phyloP scores from a whole-genome alignment of 2,113 vertebrate genomes.

The Hyperopisus bebe region DNA sequence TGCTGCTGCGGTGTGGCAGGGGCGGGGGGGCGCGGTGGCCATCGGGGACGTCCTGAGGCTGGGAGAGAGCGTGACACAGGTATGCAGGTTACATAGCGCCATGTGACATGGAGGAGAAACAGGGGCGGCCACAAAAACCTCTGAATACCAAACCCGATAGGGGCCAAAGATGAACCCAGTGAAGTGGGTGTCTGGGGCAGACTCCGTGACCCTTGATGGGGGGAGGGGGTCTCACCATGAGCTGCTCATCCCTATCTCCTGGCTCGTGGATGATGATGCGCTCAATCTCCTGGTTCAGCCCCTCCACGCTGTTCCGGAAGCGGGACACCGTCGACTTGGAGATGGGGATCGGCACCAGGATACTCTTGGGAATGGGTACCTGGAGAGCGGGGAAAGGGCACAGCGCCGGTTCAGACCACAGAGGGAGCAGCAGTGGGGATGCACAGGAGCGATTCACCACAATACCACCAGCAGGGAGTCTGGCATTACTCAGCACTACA shows the following conservation, averaged over 20 bases:
- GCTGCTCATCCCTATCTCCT: conserved; percentile 85
- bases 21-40: conserved; percentile 92
- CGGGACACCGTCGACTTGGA: conserved; percentile 85
- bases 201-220: not conserved
- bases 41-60: conserved; percentile 94
- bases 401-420: not conserved
- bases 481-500: not conserved
- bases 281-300: conserved; percentile 96
- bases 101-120: not conserved
- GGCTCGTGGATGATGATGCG: conserved; percentile 94
- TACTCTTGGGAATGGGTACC: conserved; percentile 87
- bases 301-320: conserved; percentile 95
- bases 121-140: not conserved
- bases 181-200: not conserved
- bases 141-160: not conserved
- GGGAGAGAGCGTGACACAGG: not conserved
- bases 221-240: conserved; percentile 72
- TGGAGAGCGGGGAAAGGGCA: conserved; percentile 38
- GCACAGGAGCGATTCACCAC: not conserved
- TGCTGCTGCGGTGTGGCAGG: conserved; percentile 80
- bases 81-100: not conserved
- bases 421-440: not conserved
- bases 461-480: not conserved
- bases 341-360: conserved; percentile 88
- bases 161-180: not conserved